Conservation (phyloP, 2,113 vertebrate genomes). For the Cranoglanis bouderius region DNA sequence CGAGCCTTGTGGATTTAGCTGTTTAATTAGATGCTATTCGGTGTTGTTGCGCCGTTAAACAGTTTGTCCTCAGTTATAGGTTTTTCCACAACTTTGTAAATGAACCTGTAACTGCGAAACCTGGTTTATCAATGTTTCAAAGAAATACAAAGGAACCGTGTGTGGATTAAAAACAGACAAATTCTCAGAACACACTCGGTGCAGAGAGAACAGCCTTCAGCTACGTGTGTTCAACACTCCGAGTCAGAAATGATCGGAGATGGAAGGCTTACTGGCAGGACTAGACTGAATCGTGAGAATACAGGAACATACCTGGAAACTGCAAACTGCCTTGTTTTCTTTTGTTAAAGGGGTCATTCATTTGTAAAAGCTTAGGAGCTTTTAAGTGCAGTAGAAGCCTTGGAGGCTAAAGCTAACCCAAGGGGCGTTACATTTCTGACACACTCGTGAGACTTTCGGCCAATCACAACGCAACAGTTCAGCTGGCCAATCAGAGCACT, state of each 20-base stretch:
- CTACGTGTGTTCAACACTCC: slow-evolving; percentile 5
- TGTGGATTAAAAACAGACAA: neutral
- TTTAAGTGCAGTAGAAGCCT: too few species aligned
- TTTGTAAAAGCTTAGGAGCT: too few species aligned
- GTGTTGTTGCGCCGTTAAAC: slow-evolving; percentile 24
- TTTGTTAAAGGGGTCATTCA: neutral
- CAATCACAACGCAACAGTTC: too few species aligned
- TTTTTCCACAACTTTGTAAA: slow-evolving; percentile 30
- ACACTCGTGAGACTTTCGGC: too few species aligned
- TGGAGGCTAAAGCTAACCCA: too few species aligned
- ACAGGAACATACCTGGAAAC: neutral
- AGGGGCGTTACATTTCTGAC: too few species aligned
- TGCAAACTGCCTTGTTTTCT: neutral
- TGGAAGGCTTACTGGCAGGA: neutral
- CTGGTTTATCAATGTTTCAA: neutral
- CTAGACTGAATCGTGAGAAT: slow-evolving; percentile 12
- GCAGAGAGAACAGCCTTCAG: slow-evolving; percentile 5
- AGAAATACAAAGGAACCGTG: neutral
- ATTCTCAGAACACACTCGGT: neutral
- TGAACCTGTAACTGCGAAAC: slow-evolving; percentile 28
- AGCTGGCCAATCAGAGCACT: too few species aligned
- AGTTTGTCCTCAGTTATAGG: slow-evolving; percentile 22
- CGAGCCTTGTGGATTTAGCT: slow-evolving; percentile 39
- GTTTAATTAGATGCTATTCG: slow-evolving; percentile 63
- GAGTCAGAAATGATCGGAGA: slow-evolving; percentile 8